Evolutionary conservation across 2,888 invertebrate genomes (phyloP).

Genomic region (Vanessa cardui): DNA sequence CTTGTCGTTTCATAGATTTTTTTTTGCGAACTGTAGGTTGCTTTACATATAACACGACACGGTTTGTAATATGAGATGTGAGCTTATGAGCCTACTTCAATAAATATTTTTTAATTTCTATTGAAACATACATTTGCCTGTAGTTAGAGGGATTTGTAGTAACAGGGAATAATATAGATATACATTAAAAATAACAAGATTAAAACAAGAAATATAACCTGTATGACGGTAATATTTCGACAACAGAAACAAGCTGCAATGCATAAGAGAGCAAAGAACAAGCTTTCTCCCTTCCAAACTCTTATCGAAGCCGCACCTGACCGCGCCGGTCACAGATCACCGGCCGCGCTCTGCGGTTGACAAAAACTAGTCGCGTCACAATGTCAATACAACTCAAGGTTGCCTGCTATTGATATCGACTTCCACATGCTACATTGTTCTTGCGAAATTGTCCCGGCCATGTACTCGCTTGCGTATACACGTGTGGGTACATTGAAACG

Average conservation of each 20-base stretch:
- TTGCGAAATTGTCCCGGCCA: background rate
- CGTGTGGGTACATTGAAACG: background rate
- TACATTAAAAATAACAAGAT: too few species aligned
- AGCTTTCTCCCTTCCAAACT: background rate
- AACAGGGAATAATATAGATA: too few species aligned
- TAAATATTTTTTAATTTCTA: too few species aligned
- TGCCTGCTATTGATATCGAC: conserved; percentile 19
- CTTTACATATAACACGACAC: too few species aligned
- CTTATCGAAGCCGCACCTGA: conserved; percentile 4
- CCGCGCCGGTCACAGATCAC: conserved; percentile 17
- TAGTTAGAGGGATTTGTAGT: too few species aligned
- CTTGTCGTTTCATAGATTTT: too few species aligned
- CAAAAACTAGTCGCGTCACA: conserved; percentile 29
- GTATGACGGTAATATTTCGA: too few species aligned
- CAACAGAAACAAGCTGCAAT: background rate
- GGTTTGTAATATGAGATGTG: too few species aligned
- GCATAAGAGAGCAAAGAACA: background rate
- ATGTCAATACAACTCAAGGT: conserved; percentile 18
- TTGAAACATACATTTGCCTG: too few species aligned
- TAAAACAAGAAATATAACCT: too few species aligned
- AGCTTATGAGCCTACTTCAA: too few species aligned
- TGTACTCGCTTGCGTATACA: background rate
- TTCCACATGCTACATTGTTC: background rate
- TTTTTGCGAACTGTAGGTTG: too few species aligned
- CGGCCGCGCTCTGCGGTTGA: conserved; percentile 3